A percentile compares a stretch with the other conserved stretches of the same genome.
These are phyloP conservation scores for Heteromyza rotundicornis DNA, from an alignment of 2,888 invertebrate species.

Conservation along the genomic window DNA sequence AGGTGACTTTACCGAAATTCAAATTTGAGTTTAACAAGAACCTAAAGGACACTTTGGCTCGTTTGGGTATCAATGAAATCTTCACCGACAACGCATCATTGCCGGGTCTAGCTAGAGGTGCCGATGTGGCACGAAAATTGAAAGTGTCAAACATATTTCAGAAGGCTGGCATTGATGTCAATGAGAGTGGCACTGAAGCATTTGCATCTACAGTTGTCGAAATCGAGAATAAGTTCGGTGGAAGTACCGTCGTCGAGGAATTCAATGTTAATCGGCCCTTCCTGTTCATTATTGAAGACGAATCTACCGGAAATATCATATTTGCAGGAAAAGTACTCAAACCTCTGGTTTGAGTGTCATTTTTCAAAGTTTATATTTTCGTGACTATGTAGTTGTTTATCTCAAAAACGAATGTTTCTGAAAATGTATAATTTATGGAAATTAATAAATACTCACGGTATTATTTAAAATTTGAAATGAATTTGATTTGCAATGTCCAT, in stretches of 20 bases:
- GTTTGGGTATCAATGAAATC: slow-evolving; percentile 76
- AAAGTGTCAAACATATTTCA: slow-evolving; percentile 76
- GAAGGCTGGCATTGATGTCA: slow-evolving; percentile 77
- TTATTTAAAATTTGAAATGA: too few relatives aligned
- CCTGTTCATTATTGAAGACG: slow-evolving; percentile 81
- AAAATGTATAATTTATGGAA: too few relatives aligned
- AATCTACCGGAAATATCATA: slow-evolving; percentile 73
- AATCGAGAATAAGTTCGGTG: slow-evolving; percentile 77
- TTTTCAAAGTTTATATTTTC: too few relatives aligned
- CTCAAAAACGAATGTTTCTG: too few relatives aligned
- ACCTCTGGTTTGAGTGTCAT: slow-evolving; percentile 62
- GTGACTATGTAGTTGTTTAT: too few relatives aligned
- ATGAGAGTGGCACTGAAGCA: slow-evolving; percentile 76
- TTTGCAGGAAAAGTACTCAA: slow-evolving; percentile 77
- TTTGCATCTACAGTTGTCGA: slow-evolving; percentile 71
- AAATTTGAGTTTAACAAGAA: slow-evolving; percentile 74
- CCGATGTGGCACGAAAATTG: slow-evolving; percentile 66
- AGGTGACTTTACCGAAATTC: slow-evolving; percentile 76
- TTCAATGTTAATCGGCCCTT: slow-evolving; percentile 79
- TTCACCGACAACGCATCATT: slow-evolving; percentile 75
- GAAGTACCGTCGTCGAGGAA: slow-evolving; percentile 64
- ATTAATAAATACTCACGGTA: too few relatives aligned
- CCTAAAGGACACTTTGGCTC: slow-evolving; percentile 65
- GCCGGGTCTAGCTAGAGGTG: slow-evolving; percentile 71
- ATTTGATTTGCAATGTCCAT: too few relatives aligned